Conservation (phyloP, 2,797 vertebrate species). For the Cryptoprocta ferox region DNA sequence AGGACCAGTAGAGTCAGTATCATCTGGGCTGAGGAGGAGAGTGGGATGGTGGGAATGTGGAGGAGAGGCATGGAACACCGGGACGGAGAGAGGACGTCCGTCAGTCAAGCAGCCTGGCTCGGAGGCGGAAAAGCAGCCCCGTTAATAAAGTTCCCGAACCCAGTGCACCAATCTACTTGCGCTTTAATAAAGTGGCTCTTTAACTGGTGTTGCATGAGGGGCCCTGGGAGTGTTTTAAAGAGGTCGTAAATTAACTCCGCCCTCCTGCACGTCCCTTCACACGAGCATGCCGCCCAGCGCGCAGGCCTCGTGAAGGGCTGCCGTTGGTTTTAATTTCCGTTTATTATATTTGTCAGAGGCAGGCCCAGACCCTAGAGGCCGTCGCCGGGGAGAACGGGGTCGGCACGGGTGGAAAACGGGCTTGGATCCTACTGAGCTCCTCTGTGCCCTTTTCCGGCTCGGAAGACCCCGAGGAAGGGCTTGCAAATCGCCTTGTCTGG, state of each 20-base stretch:
- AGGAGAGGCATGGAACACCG: not conserved
- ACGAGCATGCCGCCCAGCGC: not conserved
- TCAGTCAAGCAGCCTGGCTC: not conserved
- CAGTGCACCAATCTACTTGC: conserved; percentile 58
- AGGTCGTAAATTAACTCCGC: conserved; percentile 56
- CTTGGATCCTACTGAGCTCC: not conserved
- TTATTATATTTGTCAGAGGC: not conserved
- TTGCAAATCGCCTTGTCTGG: conserved; percentile 47
- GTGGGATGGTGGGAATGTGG: not conserved
- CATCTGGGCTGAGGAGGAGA: not conserved
- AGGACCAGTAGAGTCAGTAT: not conserved
- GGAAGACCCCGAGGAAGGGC: not conserved
- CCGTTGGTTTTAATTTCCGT: not conserved
- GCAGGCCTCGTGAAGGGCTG: not conserved
- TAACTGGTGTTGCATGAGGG: conserved; percentile 72
- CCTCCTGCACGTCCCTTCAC: not conserved
- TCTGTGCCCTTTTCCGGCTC: not conserved
- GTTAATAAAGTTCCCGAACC: conserved; percentile 47
- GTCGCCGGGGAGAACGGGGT: not conserved
- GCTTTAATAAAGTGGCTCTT: conserved; percentile 57
- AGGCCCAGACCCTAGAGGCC: not conserved
- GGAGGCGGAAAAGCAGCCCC: conserved; percentile 23
- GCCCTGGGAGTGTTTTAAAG: conserved; percentile 66
- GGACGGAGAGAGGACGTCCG: not conserved
- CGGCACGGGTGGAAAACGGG: not conserved